Conservation (phyloP, 2,888 invertebrate genomes). For the Seira musarum region DNA sequence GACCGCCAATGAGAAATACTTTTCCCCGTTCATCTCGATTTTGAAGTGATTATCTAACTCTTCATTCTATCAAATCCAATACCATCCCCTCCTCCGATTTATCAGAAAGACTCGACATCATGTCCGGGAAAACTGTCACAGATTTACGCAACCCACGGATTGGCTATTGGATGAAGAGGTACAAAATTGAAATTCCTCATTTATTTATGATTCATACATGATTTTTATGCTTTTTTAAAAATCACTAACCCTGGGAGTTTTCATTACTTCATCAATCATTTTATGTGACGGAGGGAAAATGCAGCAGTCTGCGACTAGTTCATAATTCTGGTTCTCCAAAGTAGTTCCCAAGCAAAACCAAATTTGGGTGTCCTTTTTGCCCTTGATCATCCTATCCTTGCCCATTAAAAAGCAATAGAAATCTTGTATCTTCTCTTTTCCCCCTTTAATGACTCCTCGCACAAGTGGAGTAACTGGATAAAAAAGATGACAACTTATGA, state of each 20-base stretch:
- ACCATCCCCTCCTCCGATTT: neutral
- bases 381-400: neutral
- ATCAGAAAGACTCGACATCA: neutral
- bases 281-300: no score
- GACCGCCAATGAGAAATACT: neutral
- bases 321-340: no score
- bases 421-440: neutral
- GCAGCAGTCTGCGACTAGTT: no score
- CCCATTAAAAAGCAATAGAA: no score
- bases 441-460: neutral
- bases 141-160: neutral
- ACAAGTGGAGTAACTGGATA: slow-evolving; percentile 21
- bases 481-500: neutral
- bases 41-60: neutral
- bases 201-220: neutral
- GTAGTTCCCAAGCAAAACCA: neutral
- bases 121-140: neutral
- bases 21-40: neutral
- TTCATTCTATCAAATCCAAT: neutral
- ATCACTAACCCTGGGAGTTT: no score
- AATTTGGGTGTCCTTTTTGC: neutral
- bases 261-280: no score
- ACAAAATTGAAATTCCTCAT: neutral
- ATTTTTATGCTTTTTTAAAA: neutral
- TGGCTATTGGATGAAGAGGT: neutral